Conservation (phyloP, 2,888 invertebrate species). For the Tipula unca region DNA sequence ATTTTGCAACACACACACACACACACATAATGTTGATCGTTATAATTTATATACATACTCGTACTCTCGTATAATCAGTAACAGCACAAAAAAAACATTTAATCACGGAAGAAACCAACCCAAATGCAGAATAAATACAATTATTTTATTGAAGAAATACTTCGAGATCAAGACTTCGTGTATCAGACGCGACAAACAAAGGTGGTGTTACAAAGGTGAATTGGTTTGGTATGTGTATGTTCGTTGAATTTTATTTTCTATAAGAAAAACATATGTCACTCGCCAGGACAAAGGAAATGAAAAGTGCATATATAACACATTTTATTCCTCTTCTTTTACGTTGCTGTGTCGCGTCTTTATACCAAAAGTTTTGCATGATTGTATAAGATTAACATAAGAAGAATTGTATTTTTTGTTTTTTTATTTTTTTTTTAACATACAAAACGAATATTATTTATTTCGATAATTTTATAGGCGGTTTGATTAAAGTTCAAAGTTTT, state of each 20-base stretch:
- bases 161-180: neutral
- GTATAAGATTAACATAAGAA: neutral
- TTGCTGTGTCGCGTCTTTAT: neutral
- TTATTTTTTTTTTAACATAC: neutral
- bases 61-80: neutral
- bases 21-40: no score
- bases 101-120: neutral
- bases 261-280: neutral
- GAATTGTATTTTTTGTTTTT: neutral
- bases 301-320: neutral
- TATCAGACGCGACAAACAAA: neutral
- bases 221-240: neutral
- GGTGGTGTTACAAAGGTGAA: neutral
- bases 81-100: neutral
- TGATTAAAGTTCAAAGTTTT: neutral
- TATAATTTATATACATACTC: no score
- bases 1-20: neutral
- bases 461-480: constrained; percentile 14
- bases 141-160: neutral
- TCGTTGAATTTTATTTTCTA: neutral
- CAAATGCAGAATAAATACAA: neutral
- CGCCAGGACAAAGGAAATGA: constrained; percentile 14
- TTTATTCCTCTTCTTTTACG: neutral
- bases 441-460: neutral
- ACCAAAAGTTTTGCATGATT: neutral